These are phyloP conservation scores for Ophioninae sp. DNA, from an alignment of 2,888 invertebrate genomes.

Conservation along the genomic window DNA sequence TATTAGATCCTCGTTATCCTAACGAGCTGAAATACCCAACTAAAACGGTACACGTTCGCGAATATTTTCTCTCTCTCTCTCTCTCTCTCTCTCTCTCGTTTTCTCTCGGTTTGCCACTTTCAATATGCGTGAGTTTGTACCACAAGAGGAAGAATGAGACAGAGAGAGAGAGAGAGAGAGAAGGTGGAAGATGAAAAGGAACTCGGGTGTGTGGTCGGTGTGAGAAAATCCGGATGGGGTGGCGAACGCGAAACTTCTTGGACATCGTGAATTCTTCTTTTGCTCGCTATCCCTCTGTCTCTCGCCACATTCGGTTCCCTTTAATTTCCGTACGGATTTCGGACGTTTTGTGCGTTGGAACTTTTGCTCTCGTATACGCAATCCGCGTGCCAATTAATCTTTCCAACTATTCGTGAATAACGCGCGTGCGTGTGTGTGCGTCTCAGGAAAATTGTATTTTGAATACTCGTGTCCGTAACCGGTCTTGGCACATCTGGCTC, in stretches of 20 bases:
- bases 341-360: constrained; percentile 39
- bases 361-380: constrained; percentile 57
- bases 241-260: constrained; percentile 51
- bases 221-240: constrained; percentile 55
- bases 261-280: constrained; percentile 48
- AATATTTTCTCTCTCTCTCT: constrained; percentile 62
- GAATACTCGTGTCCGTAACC: neutral
- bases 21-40: constrained; percentile 79
- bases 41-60: constrained; percentile 71
- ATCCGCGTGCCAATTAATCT: constrained; percentile 58
- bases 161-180: constrained; percentile 24
- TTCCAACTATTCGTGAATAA: constrained; percentile 40
- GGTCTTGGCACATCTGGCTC: no score
- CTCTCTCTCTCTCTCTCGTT: constrained; percentile 59
- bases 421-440: constrained; percentile 3
- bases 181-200: constrained; percentile 44
- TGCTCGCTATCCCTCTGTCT: constrained; percentile 6
- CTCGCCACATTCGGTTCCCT: constrained; percentile 32
- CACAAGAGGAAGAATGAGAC: constrained; percentile 5
- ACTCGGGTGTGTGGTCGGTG: constrained; percentile 45
- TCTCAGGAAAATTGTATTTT: neutral
- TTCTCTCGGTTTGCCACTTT: constrained; percentile 43
- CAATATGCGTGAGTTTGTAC: constrained; percentile 22
- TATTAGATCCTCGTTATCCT: constrained; percentile 81
- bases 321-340: constrained; percentile 51